phyloP scores from a whole-genome alignment of 2,797 vertebrate species.

The Coregonus sp. region DNA sequence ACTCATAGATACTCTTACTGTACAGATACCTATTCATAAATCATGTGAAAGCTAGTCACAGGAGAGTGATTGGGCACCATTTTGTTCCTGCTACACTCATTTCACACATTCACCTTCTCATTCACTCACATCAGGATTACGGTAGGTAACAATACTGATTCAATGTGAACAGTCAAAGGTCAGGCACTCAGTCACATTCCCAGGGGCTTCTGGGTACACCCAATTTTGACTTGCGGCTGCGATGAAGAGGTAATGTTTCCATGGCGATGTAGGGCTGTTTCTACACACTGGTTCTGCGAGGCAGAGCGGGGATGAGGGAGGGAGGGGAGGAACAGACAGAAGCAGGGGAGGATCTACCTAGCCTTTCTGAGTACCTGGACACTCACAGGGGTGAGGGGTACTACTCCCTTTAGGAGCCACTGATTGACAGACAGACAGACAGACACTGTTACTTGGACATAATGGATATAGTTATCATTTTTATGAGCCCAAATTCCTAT shows the following conservation, averaged over 20 bases:
- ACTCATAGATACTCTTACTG: neutral
- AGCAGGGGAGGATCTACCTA: constrained; percentile 29
- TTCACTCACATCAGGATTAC: constrained; percentile 23
- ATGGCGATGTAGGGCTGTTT: constrained; percentile 56
- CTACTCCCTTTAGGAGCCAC: constrained; percentile 18
- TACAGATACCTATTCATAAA: too few relatives aligned
- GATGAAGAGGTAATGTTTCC: constrained; percentile 78
- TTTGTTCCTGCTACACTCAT: neutral
- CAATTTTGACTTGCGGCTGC: constrained; percentile 73
- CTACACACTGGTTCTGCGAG: constrained; percentile 42
- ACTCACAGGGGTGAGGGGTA: neutral
- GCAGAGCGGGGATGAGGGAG: constrained; percentile 10
- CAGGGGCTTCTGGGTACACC: constrained; percentile 71
- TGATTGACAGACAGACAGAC: constrained; percentile 28
- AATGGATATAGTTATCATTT: neutral
- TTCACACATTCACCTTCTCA: constrained; percentile 26
- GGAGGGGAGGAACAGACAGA: constrained; percentile 5
- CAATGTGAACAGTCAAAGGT: constrained; percentile 46
- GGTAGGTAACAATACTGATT: constrained; percentile 24
- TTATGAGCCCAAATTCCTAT: too few relatives aligned
- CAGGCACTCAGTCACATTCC: constrained; percentile 71
- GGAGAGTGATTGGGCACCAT: neutral
- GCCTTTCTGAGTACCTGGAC: constrained; percentile 10
- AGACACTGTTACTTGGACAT: constrained; percentile 22
- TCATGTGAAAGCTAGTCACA: neutral